These are phyloP conservation scores for Chorisops tibialis DNA, from an alignment of 2,888 invertebrate genomes.

Conservation along the genomic window DNA sequence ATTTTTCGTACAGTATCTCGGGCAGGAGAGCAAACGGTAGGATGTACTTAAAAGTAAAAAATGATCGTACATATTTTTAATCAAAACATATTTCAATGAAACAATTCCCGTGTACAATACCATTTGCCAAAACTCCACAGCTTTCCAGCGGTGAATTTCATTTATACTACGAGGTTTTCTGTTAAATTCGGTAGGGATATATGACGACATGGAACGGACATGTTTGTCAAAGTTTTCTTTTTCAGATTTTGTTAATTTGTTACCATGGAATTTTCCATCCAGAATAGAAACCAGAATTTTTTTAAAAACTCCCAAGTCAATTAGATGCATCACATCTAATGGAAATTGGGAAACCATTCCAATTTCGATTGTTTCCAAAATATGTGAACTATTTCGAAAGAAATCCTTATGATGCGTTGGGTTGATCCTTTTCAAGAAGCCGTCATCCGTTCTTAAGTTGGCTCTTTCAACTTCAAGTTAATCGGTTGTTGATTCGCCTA, in stretches of 20 bases:
- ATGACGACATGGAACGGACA: not conserved
- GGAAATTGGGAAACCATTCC: too few relatives aligned
- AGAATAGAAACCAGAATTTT: slow-evolving; percentile 6
- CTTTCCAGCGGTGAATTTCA: not conserved
- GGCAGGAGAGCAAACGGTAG: not conserved
- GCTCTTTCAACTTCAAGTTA: slow-evolving; percentile 20
- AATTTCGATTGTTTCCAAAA: slow-evolving; percentile 13
- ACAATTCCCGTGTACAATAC: slow-evolving; percentile 20
- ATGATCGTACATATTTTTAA: slow-evolving; percentile 10
- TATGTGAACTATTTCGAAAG: not conserved
- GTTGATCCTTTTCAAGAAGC: slow-evolving; percentile 19
- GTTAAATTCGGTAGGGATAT: slow-evolving; percentile 26
- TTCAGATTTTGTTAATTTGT: not conserved
- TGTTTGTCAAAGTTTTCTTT: not conserved
- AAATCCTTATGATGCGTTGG: slow-evolving; percentile 19
- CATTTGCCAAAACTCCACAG: slow-evolving; percentile 8
- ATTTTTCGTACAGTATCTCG: not conserved
- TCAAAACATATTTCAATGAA: slow-evolving; percentile 2
- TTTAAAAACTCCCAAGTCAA: slow-evolving; percentile 29
- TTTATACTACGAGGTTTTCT: slow-evolving; percentile 3
- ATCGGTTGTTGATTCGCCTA: too few relatives aligned
- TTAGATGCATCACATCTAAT: slow-evolving; percentile 27
- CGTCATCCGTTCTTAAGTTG: slow-evolving; percentile 15
- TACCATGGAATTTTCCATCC: not conserved
- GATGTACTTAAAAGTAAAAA: slow-evolving; percentile 13